Percentiles rank a stretch among this genome's conserved stretches.
Evolutionary conservation across 2,113 vertebrate species (phyloP).

Genomic region (Elgaria multicarinata): DNA sequence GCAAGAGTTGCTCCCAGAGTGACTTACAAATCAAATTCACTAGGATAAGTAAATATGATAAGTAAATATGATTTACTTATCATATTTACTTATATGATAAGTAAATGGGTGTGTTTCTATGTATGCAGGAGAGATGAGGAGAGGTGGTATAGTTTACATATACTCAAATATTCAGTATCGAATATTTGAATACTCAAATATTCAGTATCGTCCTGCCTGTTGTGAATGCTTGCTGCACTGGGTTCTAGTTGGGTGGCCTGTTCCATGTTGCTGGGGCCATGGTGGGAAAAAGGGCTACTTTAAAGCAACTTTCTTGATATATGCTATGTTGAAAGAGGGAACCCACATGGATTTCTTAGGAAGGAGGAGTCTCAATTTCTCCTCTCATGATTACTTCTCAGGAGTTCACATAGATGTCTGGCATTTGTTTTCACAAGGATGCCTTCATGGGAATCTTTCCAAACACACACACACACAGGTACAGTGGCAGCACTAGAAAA

Average conservation of each 20-base stretch:
- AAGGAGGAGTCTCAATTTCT: neutral
- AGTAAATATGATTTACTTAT: too few species aligned
- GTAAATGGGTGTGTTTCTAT: neutral
- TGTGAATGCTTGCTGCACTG: neutral
- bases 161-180: neutral
- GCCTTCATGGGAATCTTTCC: neutral
- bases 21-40: neutral
- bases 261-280: neutral
- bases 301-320: neutral
- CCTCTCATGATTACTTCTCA: neutral
- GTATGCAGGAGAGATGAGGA: neutral
- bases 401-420: neutral
- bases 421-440: neutral
- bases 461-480: neutral
- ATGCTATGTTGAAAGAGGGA: neutral
- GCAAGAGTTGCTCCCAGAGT: neutral
- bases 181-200: too few species aligned
- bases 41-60: neutral
- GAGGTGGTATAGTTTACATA: neutral
- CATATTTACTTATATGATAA: too few species aligned
- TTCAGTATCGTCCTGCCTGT: neutral
- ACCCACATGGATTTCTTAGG: neutral
- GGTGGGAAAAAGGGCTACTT: too few species aligned
- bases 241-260: neutral
- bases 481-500: too few species aligned